These are phyloP conservation scores for Erannis defoliaria DNA, from an alignment of 2,888 invertebrate species.

Conservation along the genomic window DNA sequence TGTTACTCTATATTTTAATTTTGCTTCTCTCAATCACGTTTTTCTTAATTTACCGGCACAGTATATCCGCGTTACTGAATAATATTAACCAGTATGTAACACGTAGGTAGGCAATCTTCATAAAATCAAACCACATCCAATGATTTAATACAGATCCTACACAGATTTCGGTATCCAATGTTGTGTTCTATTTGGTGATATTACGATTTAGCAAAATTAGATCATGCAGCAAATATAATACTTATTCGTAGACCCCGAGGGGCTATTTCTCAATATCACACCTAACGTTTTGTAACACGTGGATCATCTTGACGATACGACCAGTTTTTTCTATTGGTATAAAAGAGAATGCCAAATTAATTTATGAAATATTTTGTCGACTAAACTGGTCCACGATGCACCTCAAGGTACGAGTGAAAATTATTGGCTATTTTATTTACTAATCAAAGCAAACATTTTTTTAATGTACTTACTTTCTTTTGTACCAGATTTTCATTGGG, in stretches of 20 bases:
- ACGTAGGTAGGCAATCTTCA: slow-evolving; percentile 6
- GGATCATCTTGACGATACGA: slow-evolving; percentile 63
- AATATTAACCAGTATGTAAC: neutral
- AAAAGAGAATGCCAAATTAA: slow-evolving; percentile 70
- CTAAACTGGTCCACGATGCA: slow-evolving; percentile 69
- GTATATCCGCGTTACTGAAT: slow-evolving; percentile 12
- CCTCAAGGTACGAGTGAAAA: slow-evolving; percentile 64
- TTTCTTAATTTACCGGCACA: neutral
- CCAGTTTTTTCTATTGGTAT: slow-evolving; percentile 73
- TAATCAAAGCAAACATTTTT: neutral
- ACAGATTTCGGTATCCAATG: slow-evolving; percentile 11
- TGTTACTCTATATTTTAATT: neutral
- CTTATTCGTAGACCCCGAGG: slow-evolving; percentile 50
- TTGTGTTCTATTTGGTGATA: slow-evolving; percentile 14
- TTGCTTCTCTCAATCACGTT: neutral
- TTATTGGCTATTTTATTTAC: slow-evolving; percentile 15
- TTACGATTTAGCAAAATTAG: slow-evolving; percentile 33
- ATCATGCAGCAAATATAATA: slow-evolving; percentile 36
- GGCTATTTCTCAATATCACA: slow-evolving; percentile 52
- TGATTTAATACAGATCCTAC: slow-evolving; percentile 30
- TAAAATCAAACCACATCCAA: slow-evolving; percentile 11
- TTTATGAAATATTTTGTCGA: slow-evolving; percentile 69
- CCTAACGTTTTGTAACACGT: slow-evolving; percentile 53
- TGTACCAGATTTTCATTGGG: slow-evolving; percentile 62
- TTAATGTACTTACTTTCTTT: slow-evolving; percentile 15